Conservation (phyloP, 2,113 vertebrate genomes). For the Gnathonemus echidnorhynchus region DNA sequence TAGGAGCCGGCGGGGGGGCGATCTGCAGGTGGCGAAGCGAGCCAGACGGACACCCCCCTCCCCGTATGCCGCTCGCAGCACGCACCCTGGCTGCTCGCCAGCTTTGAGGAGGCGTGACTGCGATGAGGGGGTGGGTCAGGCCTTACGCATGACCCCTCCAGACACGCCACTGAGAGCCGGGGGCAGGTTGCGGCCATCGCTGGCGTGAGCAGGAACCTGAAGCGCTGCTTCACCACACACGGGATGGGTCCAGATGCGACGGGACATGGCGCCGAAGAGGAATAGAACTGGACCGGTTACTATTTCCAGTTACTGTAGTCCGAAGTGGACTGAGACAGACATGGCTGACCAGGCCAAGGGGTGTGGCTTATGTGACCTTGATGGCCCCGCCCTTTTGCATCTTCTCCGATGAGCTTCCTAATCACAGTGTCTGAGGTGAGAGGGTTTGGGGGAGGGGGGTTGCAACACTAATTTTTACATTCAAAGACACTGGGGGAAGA, state of each 20-base stretch:
- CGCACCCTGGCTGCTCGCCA: neutral
- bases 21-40: no score
- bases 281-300: neutral
- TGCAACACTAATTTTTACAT: neutral
- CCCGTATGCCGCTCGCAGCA: neutral
- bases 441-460: neutral
- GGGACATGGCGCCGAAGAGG: neutral
- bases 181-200: neutral
- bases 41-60: slow-evolving; percentile 2
- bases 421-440: neutral
- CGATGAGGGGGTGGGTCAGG: neutral
- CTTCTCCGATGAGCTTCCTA: neutral
- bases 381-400: neutral
- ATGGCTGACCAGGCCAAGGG: neutral
- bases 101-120: neutral
- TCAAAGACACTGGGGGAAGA: neutral
- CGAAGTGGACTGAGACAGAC: neutral
- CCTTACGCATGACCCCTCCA: neutral
- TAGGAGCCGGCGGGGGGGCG: neutral
- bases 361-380: neutral
- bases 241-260: neutral
- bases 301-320: neutral
- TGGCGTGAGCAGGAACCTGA: neutral
- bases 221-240: neutral
- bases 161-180: neutral